A percentile compares a stretch with the other conserved stretches of the same genome.
Evolutionary conservation across 2,797 vertebrate genomes (phyloP).

Genomic region (Enteromius fasciolatus): DNA sequence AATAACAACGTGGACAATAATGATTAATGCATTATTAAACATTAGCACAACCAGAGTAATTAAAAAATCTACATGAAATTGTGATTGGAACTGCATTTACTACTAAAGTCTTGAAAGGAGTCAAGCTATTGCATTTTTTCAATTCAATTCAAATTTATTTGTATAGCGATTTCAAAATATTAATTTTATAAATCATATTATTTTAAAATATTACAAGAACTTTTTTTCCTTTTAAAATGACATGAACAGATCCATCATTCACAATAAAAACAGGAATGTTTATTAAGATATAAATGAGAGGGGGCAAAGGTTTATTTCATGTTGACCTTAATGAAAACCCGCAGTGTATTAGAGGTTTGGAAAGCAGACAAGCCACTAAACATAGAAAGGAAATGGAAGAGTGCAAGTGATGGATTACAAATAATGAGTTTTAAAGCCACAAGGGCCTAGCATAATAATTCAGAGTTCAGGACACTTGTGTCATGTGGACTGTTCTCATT

Average conservation of each 20-base stretch:
- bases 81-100: too few species aligned
- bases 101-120: background rate
- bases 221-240: background rate
- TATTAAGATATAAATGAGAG: background rate
- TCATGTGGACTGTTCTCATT: background rate
- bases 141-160: too few species aligned
- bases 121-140: background rate
- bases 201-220: background rate
- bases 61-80: background rate
- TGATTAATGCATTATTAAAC: background rate
- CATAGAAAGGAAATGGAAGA: conserved; percentile 6
- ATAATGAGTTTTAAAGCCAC: conserved; percentile 17
- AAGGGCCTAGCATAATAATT: background rate
- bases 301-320: background rate
- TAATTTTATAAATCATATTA: too few species aligned
- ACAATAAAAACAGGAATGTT: conserved; percentile 5
- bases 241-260: background rate
- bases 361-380: background rate
- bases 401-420: background rate
- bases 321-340: background rate
- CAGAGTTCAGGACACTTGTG: conserved; percentile 2
- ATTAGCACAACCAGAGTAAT: background rate
- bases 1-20: too few species aligned
- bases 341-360: conserved; percentile 18
- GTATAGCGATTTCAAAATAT: too few species aligned